Conservation (phyloP, 2,113 vertebrate species). For the Tenebrosternarchus preto region DNA sequence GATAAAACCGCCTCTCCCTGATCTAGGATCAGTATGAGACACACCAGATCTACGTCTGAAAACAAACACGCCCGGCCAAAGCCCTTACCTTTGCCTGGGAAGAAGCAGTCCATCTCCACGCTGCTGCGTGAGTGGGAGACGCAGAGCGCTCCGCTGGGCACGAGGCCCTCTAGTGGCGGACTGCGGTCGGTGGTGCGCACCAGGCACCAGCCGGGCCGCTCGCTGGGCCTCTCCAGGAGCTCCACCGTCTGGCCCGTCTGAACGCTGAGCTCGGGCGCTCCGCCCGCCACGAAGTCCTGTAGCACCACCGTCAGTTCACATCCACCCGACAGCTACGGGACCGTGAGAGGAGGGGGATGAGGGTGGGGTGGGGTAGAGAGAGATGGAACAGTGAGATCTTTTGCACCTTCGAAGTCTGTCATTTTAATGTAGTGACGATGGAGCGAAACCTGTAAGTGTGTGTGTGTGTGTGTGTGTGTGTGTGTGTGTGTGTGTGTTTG, state of each 20-base stretch:
- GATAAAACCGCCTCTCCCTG: too few relatives aligned
- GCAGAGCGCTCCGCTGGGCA: slow-evolving; percentile 89
- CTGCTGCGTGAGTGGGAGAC: slow-evolving; percentile 96
- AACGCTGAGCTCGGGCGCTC: slow-evolving; percentile 83
- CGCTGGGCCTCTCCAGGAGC: slow-evolving; percentile 89
- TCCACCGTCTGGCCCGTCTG: slow-evolving; percentile 94
- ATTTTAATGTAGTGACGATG: background rate
- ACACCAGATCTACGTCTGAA: background rate
- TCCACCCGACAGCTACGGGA: slow-evolving; percentile 89
- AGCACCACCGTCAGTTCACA: slow-evolving; percentile 95
- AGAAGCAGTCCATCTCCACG: slow-evolving; percentile 98
- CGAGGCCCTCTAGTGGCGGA: slow-evolving; percentile 90
- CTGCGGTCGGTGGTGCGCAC: slow-evolving; percentile 89
- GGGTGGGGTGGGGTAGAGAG: background rate
- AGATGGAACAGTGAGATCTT: slow-evolving; percentile 1
- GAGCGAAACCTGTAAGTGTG: background rate
- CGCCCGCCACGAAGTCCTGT: slow-evolving; percentile 89
- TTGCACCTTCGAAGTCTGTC: background rate
- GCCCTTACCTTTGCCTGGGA: slow-evolving; percentile 91
- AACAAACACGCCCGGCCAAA: too few relatives aligned
- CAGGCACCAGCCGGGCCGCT: slow-evolving; percentile 93
- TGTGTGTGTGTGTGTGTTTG: background rate
- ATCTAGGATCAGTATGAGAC: background rate
- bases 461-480: background rate
- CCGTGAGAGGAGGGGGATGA: too few relatives aligned